Base-by-base conservation (phyloP, 2,888 invertebrate genomes). In the Cyclophora punctaria region DNA sequence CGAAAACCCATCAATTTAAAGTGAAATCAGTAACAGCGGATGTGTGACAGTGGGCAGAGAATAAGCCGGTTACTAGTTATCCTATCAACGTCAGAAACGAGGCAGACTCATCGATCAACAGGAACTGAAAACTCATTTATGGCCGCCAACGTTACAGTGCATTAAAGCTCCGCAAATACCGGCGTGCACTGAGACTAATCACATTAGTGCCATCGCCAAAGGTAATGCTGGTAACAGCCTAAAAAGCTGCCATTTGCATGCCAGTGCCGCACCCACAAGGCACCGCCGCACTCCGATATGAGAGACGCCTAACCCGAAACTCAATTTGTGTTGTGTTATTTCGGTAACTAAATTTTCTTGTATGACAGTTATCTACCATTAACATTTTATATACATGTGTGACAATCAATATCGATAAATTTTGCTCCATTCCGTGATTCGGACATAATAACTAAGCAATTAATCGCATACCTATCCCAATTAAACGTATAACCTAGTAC, bases 171-270 rank as follows among this genome's bases (percentile, higher is more conserved):
- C 60, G 70, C 75, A 75, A 78, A 78, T 75, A 73, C 70, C 67
- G 71, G 67, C 69, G 67, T 66, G 67, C 69, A 73, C 49, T 46
- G 73, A 75, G 77, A 74, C 79, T 84, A 84, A 84, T 83, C 82
- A 80, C 74, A 80, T 85, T 82, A 85, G 77, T 68, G 63, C 72
- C 69, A 67, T 71, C 59, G 74, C 66, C 75, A 76, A 75, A 78
- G 76, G 80, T 78, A 81, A 75, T 75, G 49, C 45, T 46, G 67
- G 71, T 72, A 74, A 73, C 73, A 69, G 70, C 66, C 75, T 73
- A 71, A 78, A 79, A 80, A 75, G 73, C 78, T 67, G 63, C 71
- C 73, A 75, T 77, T 74, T 72, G 71, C 74, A 71, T 72, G 68
- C 66, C 70, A 66, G 67, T 64, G 60, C 58, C 48, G 55, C 59